Evolutionary conservation across 2,113 vertebrate genomes (phyloP).

Genomic region (Gymnobelideus leadbeateri): DNA sequence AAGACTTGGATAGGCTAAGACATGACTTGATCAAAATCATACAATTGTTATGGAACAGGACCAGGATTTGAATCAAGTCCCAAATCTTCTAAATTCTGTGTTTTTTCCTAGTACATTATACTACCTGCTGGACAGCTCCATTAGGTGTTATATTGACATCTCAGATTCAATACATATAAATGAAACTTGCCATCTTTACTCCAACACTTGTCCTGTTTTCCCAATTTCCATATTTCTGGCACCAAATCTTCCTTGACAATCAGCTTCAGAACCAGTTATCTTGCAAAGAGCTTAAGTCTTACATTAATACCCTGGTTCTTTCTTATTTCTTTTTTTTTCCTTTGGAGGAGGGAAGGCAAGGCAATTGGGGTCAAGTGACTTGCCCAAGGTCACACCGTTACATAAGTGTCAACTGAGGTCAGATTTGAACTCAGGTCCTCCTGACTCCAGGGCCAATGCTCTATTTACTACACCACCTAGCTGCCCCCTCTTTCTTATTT

Average conservation of each 20-base stretch:
- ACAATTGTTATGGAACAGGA: background rate
- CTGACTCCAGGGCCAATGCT: no score
- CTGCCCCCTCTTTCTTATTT: background rate
- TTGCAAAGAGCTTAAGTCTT: background rate
- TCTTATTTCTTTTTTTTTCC: background rate
- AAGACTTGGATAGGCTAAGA: no score
- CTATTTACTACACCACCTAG: no score
- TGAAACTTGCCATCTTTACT: background rate
- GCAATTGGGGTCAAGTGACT: no score
- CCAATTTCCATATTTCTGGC: background rate
- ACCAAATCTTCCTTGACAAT: background rate
- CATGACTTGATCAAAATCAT: no score
- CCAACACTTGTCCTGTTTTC: background rate
- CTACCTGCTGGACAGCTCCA: background rate
- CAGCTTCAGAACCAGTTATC: background rate
- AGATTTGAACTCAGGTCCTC: no score
- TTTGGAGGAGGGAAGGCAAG: no score
- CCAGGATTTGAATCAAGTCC: background rate
- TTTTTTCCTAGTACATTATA: background rate
- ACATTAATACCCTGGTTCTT: background rate
- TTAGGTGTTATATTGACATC: background rate
- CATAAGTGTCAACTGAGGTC: no score
- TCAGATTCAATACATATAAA: background rate
- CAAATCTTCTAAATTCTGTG: background rate
- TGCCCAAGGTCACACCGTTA: no score